A percentile compares a stretch with the other conserved stretches of the same genome.
Conservation (phyloP, 1,140 invertebrate species). For the Diabrotica undecimpunctata region DNA sequence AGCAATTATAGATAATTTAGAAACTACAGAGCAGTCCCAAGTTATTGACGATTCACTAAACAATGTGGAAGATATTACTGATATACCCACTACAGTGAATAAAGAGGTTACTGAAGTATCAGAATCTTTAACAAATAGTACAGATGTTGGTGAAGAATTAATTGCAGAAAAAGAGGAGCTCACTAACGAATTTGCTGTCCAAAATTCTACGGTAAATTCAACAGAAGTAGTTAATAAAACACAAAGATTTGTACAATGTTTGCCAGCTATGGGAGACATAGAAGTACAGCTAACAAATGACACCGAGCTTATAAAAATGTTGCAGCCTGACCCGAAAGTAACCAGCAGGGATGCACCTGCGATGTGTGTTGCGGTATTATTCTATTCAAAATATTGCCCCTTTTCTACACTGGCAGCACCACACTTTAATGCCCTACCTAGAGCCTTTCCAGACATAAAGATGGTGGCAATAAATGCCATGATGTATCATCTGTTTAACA, state of each 20-base stretch:
- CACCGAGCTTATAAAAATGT: constrained; percentile 46
- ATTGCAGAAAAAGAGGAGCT: too few species aligned
- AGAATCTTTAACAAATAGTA: too few species aligned
- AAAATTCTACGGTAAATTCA: not conserved
- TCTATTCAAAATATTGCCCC: constrained; percentile 85
- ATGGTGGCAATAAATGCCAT: constrained; percentile 88
- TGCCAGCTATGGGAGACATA: constrained; percentile 27
- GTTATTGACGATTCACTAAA: too few species aligned
- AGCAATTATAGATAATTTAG: too few species aligned
- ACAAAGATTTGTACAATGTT: constrained; percentile 38
- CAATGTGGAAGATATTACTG: not conserved
- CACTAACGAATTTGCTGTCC: too few species aligned
- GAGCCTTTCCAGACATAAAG: constrained; percentile 80
- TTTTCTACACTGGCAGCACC: constrained; percentile 87
- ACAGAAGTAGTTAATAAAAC: constrained; percentile 21
- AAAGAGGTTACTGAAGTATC: not conserved
- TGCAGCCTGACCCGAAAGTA: constrained; percentile 49
- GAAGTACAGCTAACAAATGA: constrained; percentile 45
- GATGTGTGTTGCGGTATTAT: constrained; percentile 79
- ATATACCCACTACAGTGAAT: not conserved
- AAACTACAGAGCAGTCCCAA: too few species aligned
- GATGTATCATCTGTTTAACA: constrained; percentile 81
- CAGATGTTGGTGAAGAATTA: too few species aligned
- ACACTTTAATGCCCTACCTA: constrained; percentile 83
- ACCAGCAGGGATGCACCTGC: constrained; percentile 53